A percentile compares a stretch with the other conserved stretches of the same genome.
These are phyloP conservation scores for Phyllotreta cruciferae DNA, from an alignment of 2,888 invertebrate genomes.

Conservation along the genomic window DNA sequence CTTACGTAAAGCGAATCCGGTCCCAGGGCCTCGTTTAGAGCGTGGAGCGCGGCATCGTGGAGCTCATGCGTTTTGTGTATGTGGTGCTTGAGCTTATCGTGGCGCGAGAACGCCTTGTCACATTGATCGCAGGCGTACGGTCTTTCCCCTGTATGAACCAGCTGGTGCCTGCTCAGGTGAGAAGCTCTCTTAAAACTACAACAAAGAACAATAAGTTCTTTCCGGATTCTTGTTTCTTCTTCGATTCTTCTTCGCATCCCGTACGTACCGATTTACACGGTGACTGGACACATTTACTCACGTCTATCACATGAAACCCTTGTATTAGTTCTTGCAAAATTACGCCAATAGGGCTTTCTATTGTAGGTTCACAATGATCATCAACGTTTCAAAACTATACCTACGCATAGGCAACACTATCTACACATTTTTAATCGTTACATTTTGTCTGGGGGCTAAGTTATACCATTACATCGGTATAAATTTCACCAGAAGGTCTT, in stretches of 20 bases:
- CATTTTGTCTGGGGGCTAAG: no score
- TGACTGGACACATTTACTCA: no score
- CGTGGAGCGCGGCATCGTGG: conserved; percentile 1
- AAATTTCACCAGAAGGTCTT: no score
- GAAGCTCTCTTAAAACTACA: conserved; percentile 72
- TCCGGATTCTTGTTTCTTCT: not conserved
- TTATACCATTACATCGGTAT: no score
- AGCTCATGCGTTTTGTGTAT: conserved; percentile 65
- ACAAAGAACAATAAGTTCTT: conserved; percentile 24
- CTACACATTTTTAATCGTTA: no score
- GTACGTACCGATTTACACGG: not conserved
- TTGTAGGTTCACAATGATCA: no score
- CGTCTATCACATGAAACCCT: no score
- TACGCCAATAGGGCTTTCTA: no score
- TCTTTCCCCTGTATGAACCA: conserved; percentile 76
- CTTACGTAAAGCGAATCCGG: conserved; percentile 42
- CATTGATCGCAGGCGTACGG: conserved; percentile 74
- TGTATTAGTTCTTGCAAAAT: no score
- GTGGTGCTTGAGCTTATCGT: conserved; percentile 76
- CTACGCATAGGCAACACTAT: no score
- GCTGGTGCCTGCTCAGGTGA: conserved; percentile 72
- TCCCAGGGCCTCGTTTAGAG: conserved; percentile 38
- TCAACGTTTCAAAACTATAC: no score
- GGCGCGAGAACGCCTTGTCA: conserved; percentile 74
- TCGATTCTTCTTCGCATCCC: no score